Evolutionary conservation across 2,113 vertebrate species (phyloP), one percentile per base, ranked within the genome.

Genomic region (Dissostichus mawsoni): DNA sequence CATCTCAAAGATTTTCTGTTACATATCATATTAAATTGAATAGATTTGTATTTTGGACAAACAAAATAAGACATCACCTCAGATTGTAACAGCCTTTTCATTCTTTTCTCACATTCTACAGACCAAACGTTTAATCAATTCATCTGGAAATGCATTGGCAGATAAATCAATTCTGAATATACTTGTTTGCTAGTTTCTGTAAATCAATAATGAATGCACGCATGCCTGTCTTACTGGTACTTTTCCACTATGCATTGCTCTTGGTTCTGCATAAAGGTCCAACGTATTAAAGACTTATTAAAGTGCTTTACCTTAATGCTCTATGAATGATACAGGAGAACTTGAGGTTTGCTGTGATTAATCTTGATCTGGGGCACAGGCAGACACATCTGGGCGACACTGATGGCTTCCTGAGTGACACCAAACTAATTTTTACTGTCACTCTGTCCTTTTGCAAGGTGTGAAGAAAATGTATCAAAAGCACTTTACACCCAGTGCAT

Each of bases 401-500:
- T 76, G 71, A 68, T 84, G 62, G 11, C 29, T 81, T 65, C 48
- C 58, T 68, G 47, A 66, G 65, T 67, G 78, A 81, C 74, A 53
- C 71, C 62, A 84, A 77, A 48, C 51, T 76, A 29, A 62, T 78
- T 90, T 87, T 69, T 72, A 62, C 78, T 48, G 72, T 59, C 33
- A 63, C 71, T 48, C 61, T 29, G 20, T 82, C 74, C 69, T 74
- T 63, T 73, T 66, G 41, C 45, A 78, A 58, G 45, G 77, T 89
- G 81, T 66, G 69, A 83, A 63, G 68, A 58, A 56, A 74, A 74
- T 78, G 55, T 74, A 62, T 84, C 56, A 78, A 57, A 75, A 67
- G 47, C 74, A 73, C 75, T 78, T 88, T 18, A 48, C 75, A 58
- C 71, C 58, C 11, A 4, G 33, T 50, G 12, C 2, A 12, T 17